Percentiles rank a stretch among this genome's conserved stretches.
phyloP scores from a whole-genome alignment of 2,888 invertebrate genomes.

The Drosophila paracracens region DNA sequence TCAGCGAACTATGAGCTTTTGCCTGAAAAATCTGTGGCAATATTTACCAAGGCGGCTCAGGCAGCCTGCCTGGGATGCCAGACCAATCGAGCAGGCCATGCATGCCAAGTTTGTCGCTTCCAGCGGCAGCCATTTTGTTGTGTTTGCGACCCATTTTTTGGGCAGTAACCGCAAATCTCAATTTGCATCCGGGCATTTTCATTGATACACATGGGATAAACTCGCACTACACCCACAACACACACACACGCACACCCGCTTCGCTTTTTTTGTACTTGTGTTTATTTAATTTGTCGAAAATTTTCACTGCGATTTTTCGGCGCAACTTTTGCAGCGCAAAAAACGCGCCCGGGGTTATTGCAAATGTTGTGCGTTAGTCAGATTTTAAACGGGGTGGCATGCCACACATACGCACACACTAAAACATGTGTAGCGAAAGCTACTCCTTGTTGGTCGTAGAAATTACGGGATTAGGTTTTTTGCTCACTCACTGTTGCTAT shows the following conservation, averaged over 20 bases:
- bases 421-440: slow-evolving; percentile 3
- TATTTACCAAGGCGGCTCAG: slow-evolving; percentile 61
- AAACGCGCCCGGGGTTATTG: slow-evolving; percentile 71
- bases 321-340: slow-evolving; percentile 49
- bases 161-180: slow-evolving; percentile 12
- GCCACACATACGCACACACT: slow-evolving; percentile 23
- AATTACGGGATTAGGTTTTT: slow-evolving; percentile 81
- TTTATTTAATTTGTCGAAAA: slow-evolving; percentile 81
- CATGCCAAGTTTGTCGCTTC: slow-evolving; percentile 68
- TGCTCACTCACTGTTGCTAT: slow-evolving; percentile 32
- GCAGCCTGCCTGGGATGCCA: slow-evolving; percentile 11
- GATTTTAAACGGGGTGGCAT: slow-evolving; percentile 67
- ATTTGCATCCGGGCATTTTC: slow-evolving; percentile 57
- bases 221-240: slow-evolving; percentile 1
- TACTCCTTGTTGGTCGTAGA: slow-evolving; percentile 70
- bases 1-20: slow-evolving; percentile 82
- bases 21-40: slow-evolving; percentile 77
- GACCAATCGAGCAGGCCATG: slow-evolving; percentile 40
- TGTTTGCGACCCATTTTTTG: slow-evolving; percentile 56
- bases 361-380: slow-evolving; percentile 79
- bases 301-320: slow-evolving; percentile 69
- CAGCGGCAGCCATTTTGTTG: slow-evolving; percentile 70
- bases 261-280: slow-evolving; percentile 45
- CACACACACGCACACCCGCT: not conserved
- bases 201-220: slow-evolving; percentile 55